Percentiles rank a stretch among this genome's conserved stretches.
phyloP scores from a whole-genome alignment of 2,113 vertebrate species.

The Pollachius pollachius region DNA sequence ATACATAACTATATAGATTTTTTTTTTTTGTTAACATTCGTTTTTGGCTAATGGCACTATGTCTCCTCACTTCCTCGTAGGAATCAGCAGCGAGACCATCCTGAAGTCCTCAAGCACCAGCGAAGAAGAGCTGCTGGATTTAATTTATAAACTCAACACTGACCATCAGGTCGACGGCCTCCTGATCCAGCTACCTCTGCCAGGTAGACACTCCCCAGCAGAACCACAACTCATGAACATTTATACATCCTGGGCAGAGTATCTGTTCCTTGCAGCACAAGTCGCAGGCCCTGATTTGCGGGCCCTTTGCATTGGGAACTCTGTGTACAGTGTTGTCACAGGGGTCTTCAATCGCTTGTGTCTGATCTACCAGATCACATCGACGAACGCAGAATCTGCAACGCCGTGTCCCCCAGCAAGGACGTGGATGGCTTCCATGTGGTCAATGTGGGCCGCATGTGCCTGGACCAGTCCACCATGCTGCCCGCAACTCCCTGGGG shows the following conservation, averaged over 20 bases:
- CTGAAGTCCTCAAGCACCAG: constrained; percentile 81
- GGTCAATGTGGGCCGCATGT: constrained; percentile 93
- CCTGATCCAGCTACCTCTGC: constrained; percentile 92
- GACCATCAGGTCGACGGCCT: constrained; percentile 87
- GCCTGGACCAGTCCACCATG: constrained; percentile 93
- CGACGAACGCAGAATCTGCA: constrained; percentile 88
- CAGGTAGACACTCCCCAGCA: constrained; percentile 71
- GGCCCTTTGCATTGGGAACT: background rate
- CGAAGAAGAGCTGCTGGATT: constrained; percentile 88
- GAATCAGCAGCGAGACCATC: constrained; percentile 94
- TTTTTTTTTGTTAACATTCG: background rate
- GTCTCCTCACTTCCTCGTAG: constrained; percentile 61
- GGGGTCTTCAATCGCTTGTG: background rate
- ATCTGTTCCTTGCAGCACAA: too few species aligned
- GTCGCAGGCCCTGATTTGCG: too few species aligned
- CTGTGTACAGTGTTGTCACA: too few species aligned
- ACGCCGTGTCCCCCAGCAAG: constrained; percentile 88
- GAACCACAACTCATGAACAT: too few species aligned
- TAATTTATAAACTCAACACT: constrained; percentile 86
- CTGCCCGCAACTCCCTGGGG: constrained; percentile 94
- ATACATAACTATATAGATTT: background rate
- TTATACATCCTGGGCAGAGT: too few species aligned
- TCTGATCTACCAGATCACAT: constrained; percentile 81
- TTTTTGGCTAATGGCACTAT: background rate
- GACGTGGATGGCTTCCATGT: constrained; percentile 97